Base-by-base conservation (phyloP, 2,888 invertebrate genomes). In the Cylindroiulus punctatus region DNA sequence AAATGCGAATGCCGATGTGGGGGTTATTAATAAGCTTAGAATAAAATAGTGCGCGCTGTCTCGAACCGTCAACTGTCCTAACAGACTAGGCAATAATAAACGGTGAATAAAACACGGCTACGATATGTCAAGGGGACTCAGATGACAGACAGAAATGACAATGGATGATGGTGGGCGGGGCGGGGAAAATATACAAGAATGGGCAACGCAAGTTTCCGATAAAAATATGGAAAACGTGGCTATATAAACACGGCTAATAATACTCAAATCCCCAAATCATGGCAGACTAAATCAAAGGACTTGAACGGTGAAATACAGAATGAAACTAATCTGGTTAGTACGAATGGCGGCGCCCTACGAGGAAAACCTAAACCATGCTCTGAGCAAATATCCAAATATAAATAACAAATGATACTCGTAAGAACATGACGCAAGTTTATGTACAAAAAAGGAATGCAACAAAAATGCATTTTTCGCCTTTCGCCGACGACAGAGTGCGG, bases 391-490 rank as follows among this genome's bases (percentile, higher is more conserved):
- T 57, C 57, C 57, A 57, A 57, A 57, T 57, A 57, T 57, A 57
- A 57, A 57, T 57, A 57, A 57, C 57, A 57, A 57, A 57, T 17
- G 57, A 57, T 57, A 57, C n/a, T 57, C n/a, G n/a, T 5, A 42
- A 42, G 42, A 42, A 57, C 57, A n/a, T 57, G 19, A 19, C 57
- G n/a, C 1, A 17, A 14, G 57, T 57, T n/a, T 57, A n/a, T 57
- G n/a, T 57, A 57, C n/a, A 57, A 57, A 57, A 57, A 57, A 52
- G 47, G n/a, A 57, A 57, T 57, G 57, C 57, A 57, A 57, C 57
- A 57, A 57, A 57, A 57, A 57, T 57, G 57, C 57, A 57, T 57
- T 57, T 57, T 52, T 57, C 57, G 57, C n/a, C 3, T 57, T 14
- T n/a, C 57, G 57, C 7, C 14, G 57, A 57, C 57, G 57, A 19